Base-by-base conservation (phyloP, 2,113 vertebrate genomes). In the Spermophilus dauricus region DNA sequence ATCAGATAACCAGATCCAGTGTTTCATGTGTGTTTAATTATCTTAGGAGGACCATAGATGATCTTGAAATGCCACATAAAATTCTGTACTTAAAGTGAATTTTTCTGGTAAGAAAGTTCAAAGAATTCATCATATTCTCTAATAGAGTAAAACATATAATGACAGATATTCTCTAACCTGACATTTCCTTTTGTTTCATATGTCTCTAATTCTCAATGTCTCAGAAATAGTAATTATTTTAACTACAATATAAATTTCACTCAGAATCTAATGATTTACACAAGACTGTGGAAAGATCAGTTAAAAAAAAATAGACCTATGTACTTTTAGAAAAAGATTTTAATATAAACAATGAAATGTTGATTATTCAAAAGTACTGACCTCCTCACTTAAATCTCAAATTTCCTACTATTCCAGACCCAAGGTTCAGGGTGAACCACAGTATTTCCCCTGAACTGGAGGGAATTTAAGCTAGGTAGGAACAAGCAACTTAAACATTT, bases 71-170 rank as follows among this genome's bases (percentile, higher is more conserved):
- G 24, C 16, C 85, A 70, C 34, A 32, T 80, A 17, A 95, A 53
- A 83, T 89, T 94, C 39, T 76, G 22, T 16, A 86, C 58, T 82
- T 92, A 58, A 75, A 93, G 37, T 73, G 32, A 91, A 13, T 26
- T 16, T 92, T 90, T 91, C 77, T 30, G 7, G 45, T 30, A 34
- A 86, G 30, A 72, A 73, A 91, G 14, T 89, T 96, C 39, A 91
- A 42, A 86, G 73, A n/a, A 39, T 63, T 83, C 56, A 93, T 58
- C 53, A 53, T 4, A 45, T 34, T 53, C 17, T 86, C 76, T 58
- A 92, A 84, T 5, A 69, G 17, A 89, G n/a, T 63, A 42, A 97
- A 86, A 80, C 63, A 26, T 24, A 45, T 16, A 16, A 96, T 16
- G 3, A 20, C 72, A 90, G 45, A 30, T 24, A 67, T 75, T 94